Conservation (phyloP, 1,140 invertebrate species). For the Brachystomella parvula region DNA sequence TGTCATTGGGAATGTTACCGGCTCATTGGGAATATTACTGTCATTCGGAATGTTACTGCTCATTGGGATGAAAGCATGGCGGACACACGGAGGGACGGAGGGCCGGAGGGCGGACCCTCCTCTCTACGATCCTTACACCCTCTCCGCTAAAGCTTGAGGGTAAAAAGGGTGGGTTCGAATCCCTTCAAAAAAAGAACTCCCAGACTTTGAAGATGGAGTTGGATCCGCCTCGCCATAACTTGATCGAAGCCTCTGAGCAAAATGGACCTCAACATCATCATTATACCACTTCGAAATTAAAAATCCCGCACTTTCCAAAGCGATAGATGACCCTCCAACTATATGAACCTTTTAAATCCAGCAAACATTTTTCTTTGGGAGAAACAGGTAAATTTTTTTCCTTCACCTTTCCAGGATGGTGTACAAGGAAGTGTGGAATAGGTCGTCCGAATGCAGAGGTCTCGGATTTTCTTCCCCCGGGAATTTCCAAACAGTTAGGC, state of each 20-base stretch:
- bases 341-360: too few species aligned
- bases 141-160: slow-evolving; percentile 58
- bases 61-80: too few species aligned
- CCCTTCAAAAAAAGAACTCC: slow-evolving; percentile 75
- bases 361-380: too few species aligned
- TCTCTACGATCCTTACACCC: too few species aligned
- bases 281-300: slow-evolving; percentile 51
- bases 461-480: slow-evolving; percentile 50
- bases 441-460: slow-evolving; percentile 59
- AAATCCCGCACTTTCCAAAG: slow-evolving; percentile 63
- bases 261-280: slow-evolving; percentile 72
- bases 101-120: too few species aligned
- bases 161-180: slow-evolving; percentile 67
- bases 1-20: too few species aligned
- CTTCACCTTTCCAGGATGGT: slow-evolving; percentile 58
- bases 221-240: slow-evolving; percentile 82
- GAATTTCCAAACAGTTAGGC: slow-evolving; percentile 50
- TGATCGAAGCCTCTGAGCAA: slow-evolving; percentile 95
- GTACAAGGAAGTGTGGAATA: slow-evolving; percentile 56
- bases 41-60: too few species aligned
- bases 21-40: too few species aligned
- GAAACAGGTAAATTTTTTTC: too few species aligned
- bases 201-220: slow-evolving; percentile 68
- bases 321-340: slow-evolving; percentile 59
- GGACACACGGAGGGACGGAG: too few species aligned